phyloP scores from a whole-genome alignment of 2,113 vertebrate species.

The Cynocephalus volans region DNA sequence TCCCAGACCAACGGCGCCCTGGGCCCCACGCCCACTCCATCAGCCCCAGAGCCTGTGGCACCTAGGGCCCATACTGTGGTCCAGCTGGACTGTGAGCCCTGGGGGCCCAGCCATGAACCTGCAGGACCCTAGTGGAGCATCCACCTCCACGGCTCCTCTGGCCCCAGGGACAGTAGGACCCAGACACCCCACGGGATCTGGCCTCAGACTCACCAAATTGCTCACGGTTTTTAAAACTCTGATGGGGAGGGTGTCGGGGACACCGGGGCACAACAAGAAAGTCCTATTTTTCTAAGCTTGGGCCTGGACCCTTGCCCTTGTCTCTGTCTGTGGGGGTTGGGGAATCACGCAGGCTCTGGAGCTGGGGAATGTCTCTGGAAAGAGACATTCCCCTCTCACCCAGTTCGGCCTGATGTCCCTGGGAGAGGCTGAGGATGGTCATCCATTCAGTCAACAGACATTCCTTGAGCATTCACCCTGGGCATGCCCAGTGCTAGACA shows the following conservation, averaged over 20 bases:
- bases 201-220: slow-evolving; percentile 82
- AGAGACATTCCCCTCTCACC: neutral
- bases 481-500: neutral
- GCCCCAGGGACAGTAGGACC: slow-evolving; percentile 57
- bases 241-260: slow-evolving; percentile 81
- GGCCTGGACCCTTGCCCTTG: slow-evolving; percentile 76
- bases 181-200: slow-evolving; percentile 34
- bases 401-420: neutral
- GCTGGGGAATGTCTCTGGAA: neutral
- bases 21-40: slow-evolving; percentile 87
- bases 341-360: neutral
- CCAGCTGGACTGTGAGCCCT: slow-evolving; percentile 86
- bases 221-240: slow-evolving; percentile 85
- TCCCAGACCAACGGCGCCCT: slow-evolving; percentile 91
- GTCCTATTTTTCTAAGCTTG: slow-evolving; percentile 86
- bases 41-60: slow-evolving; percentile 86
- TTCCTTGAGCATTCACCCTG: neutral
- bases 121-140: slow-evolving; percentile 73
- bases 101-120: slow-evolving; percentile 80
- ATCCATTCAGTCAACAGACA: neutral
- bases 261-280: slow-evolving; percentile 84
- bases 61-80: slow-evolving; percentile 83
- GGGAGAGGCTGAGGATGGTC: neutral
- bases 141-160: slow-evolving; percentile 19
- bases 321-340: slow-evolving; percentile 74